Percentiles rank a stretch among this genome's conserved stretches.
phyloP scores from a whole-genome alignment of 2,888 invertebrate species.

The Euproctis similis region DNA sequence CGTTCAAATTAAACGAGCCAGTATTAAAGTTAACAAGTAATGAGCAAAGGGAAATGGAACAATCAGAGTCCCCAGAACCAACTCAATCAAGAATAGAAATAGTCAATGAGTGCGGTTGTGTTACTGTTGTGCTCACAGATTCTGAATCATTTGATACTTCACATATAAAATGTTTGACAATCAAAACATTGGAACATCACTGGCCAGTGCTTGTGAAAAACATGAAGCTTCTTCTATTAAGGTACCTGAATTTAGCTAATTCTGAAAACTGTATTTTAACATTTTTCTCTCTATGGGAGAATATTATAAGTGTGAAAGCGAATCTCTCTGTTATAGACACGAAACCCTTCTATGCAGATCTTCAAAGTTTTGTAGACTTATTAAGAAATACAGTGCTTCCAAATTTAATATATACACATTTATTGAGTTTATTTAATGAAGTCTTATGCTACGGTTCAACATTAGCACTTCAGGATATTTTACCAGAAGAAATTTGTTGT shows the following conservation, averaged over 20 bases:
- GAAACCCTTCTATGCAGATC: constrained; percentile 89
- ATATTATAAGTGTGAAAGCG: constrained; percentile 92
- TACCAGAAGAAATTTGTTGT: constrained; percentile 92
- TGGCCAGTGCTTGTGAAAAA: constrained; percentile 88
- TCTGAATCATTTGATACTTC: constrained; percentile 91
- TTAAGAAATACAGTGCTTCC: constrained; percentile 83
- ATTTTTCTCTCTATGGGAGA: constrained; percentile 91
- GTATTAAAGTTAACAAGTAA: constrained; percentile 52
- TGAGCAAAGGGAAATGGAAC: constrained; percentile 40
- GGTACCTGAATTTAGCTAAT: constrained; percentile 75
- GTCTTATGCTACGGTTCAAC: constrained; percentile 94
- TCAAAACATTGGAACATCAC: constrained; percentile 88
- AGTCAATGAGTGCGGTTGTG: constrained; percentile 71
- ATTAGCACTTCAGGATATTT: constrained; percentile 88
- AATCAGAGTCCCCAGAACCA: constrained; percentile 46
- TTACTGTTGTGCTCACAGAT: constrained; percentile 80
- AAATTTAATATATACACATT: constrained; percentile 88
- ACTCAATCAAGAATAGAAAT: constrained; percentile 55
- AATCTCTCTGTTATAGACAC: constrained; percentile 93
- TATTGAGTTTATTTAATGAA: constrained; percentile 90
- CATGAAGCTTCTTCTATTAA: constrained; percentile 76
- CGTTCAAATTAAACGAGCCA: constrained; percentile 59
- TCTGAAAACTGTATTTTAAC: constrained; percentile 85
- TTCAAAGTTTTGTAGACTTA: constrained; percentile 86
- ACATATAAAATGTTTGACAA: constrained; percentile 88